Evolutionary conservation across 2,888 invertebrate species (phyloP).

Genomic region (Isoperla grammatica): DNA sequence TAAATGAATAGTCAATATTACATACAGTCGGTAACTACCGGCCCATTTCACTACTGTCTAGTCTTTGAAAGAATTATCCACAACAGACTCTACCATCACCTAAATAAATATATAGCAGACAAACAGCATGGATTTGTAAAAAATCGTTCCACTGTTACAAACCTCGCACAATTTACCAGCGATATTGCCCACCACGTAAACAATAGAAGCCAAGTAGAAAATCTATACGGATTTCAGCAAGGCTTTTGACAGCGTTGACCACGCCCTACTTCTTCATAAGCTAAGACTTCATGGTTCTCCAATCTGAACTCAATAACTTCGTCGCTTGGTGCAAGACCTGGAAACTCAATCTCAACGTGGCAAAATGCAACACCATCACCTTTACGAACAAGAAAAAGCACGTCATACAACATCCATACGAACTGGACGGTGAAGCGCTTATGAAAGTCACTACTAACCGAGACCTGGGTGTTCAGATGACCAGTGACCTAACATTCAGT

Average conservation of each 20-base stretch:
- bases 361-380: background rate
- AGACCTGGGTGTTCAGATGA: background rate
- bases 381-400: background rate
- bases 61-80: background rate
- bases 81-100: background rate
- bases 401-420: background rate
- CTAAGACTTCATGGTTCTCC: background rate
- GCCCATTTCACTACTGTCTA: background rate
- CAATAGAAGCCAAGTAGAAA: background rate
- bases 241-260: background rate
- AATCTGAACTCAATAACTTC: background rate
- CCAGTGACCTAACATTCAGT: background rate
- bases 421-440: background rate
- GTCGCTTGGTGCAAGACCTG: background rate
- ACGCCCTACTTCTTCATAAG: background rate
- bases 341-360: background rate
- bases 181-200: background rate
- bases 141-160: background rate
- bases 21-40: slow-evolving; percentile 10
- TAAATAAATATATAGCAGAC: background rate
- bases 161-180: background rate
- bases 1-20: too few relatives aligned
- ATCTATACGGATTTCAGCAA: background rate
- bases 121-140: background rate
- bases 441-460: background rate